Base-by-base conservation (phyloP, 2,113 vertebrate species). In the Hippoglossus stenolepis region DNA sequence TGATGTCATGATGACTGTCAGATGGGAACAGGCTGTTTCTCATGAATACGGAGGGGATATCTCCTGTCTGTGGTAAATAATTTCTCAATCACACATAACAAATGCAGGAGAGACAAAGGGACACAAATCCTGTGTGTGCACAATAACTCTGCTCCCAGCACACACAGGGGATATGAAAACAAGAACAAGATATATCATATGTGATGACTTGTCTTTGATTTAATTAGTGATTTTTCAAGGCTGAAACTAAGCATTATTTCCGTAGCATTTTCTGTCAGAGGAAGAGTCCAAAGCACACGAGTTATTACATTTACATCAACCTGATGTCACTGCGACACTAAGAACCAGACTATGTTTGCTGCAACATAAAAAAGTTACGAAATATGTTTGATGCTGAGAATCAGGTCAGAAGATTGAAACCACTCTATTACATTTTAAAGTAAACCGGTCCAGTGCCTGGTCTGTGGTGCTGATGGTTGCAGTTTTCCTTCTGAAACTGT, bases 21-120 rank as follows among this genome's bases (percentile, higher is more conserved):
- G 79, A 86, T 70, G 79, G 65, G 67, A 78, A 72, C 72, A 63
- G 80, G 59, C 82, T 66, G 70, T 66, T 77, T 76, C 79, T 82
- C 77, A 87, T 79, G 80, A 74, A 89, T 73, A 84, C 49, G 73
- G 75, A 83, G 71, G 70, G 70, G 68, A 69, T 23, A 40, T 49
- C 56, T 75, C 70, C 51, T 60, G 62, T 53, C 71, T 77, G 53
- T 58, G 51, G 7, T 60, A 70, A 87, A 80, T 73, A 49, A 75
- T 43, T 63, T 49, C 66, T 82, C 65, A 85, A 67, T 73, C 70
- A 70, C 51, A 79, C 57, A 62, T 21, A 71, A 75, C 60, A 45
- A 47, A 20, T 8, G 23, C 62, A 70, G 28, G 31, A 6, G 51
- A 75, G 31, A 63, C 20, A 65, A 75, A 40, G 45, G 67, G 26